Evolutionary conservation across 2,888 invertebrate species (phyloP).

Genomic region (Aquatica leii): DNA sequence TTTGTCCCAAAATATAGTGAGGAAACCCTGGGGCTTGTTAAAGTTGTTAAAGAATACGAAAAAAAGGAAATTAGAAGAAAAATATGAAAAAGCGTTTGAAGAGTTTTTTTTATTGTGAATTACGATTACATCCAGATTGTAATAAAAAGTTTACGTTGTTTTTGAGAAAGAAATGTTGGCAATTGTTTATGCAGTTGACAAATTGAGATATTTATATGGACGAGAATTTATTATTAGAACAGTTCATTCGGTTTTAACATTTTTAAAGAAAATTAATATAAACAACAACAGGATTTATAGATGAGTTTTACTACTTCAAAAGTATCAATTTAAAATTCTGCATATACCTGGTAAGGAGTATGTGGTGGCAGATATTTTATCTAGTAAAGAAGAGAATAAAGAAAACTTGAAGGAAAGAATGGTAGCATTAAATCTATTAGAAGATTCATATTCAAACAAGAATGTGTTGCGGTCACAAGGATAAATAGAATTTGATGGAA

Average conservation of each 20-base stretch:
- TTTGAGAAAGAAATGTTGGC: constrained; percentile 10
- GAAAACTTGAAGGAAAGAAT: background rate
- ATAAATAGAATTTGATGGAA: no score
- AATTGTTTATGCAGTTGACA: background rate
- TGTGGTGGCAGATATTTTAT: background rate
- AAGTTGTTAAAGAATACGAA: no score
- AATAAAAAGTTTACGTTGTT: no score
- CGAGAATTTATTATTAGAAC: background rate
- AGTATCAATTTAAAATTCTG: background rate
- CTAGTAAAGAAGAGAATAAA: background rate
- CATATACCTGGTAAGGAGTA: background rate
- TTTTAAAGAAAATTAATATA: background rate
- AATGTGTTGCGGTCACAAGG: no score
- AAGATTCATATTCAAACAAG: background rate
- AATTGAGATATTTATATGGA: background rate
- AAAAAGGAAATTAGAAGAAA: no score
- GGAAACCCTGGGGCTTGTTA: no score
- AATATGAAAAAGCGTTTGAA: no score
- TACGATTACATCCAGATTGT: no score
- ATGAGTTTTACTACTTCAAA: background rate
- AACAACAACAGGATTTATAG: background rate
- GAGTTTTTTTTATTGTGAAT: no score
- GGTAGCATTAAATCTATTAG: background rate
- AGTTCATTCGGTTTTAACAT: background rate
- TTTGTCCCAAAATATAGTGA: no score